These are phyloP conservation scores for Microcebus murinus DNA, from an alignment of 2,113 vertebrate species.

Conservation along the genomic window DNA sequence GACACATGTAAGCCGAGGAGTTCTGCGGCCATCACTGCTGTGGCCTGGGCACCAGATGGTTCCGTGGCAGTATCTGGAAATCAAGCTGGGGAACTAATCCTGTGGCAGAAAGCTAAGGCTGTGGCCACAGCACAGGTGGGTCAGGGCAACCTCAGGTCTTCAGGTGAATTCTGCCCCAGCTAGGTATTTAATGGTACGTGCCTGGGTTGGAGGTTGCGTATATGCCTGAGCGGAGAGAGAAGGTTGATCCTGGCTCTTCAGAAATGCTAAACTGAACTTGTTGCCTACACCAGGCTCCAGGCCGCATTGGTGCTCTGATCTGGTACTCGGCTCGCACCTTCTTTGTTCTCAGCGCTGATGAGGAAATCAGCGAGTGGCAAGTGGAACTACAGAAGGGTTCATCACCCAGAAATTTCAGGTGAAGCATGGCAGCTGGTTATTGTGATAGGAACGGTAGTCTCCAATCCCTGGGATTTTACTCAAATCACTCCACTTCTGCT, in stretches of 20 bases:
- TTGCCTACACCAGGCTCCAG: slow-evolving; percentile 60
- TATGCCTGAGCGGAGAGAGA: not conserved
- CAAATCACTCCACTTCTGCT: not conserved
- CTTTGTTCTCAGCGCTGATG: slow-evolving; percentile 66
- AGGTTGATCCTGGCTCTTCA: not conserved
- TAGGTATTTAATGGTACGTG: not conserved
- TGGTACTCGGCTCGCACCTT: slow-evolving; percentile 66
- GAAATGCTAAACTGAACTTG: not conserved
- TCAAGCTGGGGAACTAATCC: slow-evolving; percentile 85
- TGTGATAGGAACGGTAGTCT: not conserved
- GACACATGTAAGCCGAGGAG: not conserved
- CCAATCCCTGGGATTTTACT: not conserved
- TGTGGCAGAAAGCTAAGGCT: slow-evolving; percentile 83
- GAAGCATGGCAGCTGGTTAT: not conserved
- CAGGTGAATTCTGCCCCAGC: not conserved
- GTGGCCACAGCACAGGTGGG: slow-evolving; percentile 77
- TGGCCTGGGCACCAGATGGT: slow-evolving; percentile 86
- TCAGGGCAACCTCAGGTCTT: not conserved
- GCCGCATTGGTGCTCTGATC: slow-evolving; percentile 62
- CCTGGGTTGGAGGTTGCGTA: not conserved
- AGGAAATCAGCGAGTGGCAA: slow-evolving; percentile 76
- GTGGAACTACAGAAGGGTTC: slow-evolving; percentile 41
- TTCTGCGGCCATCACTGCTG: slow-evolving; percentile 76
- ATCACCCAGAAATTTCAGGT: slow-evolving; percentile 42
- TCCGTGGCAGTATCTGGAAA: slow-evolving; percentile 85